Evolutionary conservation across 2,888 invertebrate species (phyloP).

Genomic region (Eumacrocentrus americanus): DNA sequence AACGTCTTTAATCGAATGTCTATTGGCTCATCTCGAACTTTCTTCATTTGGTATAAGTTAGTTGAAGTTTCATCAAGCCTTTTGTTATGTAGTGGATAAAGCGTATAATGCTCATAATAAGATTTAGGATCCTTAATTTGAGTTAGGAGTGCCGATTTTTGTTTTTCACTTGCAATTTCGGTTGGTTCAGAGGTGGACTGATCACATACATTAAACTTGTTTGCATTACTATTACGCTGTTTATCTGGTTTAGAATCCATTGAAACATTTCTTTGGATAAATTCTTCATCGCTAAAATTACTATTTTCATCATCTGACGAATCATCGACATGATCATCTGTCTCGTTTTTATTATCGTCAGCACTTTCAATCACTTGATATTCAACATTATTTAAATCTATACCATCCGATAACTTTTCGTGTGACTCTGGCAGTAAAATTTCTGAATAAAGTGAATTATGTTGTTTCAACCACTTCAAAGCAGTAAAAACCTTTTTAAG

Average conservation of each 20-base stretch:
- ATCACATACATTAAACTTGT: too few relatives aligned
- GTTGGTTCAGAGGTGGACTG: too few relatives aligned
- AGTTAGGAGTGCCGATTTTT: not conserved
- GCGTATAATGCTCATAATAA: slow-evolving; percentile 30
- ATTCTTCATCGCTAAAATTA: not conserved
- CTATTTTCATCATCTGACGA: too few relatives aligned
- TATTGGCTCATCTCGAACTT: slow-evolving; percentile 24
- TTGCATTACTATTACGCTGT: too few relatives aligned
- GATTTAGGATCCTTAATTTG: not conserved
- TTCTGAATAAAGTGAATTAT: slow-evolving; percentile 42
- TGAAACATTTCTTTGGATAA: not conserved
- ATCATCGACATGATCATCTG: not conserved
- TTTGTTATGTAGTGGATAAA: slow-evolving; percentile 35
- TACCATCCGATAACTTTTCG: slow-evolving; percentile 1
- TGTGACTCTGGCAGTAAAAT: slow-evolving; percentile 42
- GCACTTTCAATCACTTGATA: too few relatives aligned
- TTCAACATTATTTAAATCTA: slow-evolving; percentile 1
- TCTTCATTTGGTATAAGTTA: slow-evolving; percentile 37
- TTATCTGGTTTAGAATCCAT: not conserved
- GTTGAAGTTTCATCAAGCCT: slow-evolving; percentile 33
- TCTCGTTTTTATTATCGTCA: too few relatives aligned
- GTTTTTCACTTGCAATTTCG: too few relatives aligned
- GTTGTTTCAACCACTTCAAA: slow-evolving; percentile 44
- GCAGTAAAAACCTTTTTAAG: slow-evolving; percentile 47
- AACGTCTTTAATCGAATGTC: slow-evolving; percentile 43